Evolutionary conservation across 1,140 invertebrate species (phyloP), one percentile per base, ranked within the genome.

Genomic region (Tetramorium alpestre): DNA sequence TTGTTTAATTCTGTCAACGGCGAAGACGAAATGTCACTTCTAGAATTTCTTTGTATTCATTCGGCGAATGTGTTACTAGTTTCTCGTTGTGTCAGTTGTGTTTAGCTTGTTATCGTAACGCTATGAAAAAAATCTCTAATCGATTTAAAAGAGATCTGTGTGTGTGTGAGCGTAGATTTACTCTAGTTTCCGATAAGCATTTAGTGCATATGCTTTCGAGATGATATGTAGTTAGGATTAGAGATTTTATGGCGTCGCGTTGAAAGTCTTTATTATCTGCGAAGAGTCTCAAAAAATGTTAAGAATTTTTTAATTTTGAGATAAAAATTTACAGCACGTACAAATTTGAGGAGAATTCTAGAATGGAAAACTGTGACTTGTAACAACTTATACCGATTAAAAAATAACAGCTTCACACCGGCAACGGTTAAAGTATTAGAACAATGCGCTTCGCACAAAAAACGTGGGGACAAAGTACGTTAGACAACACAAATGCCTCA

Each of bases 1-100:
- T 6, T 69, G 56, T 22, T 54, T 7, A 25, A 70, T 81, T 81
- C 33, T 56, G 62, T 54, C 47, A 64, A 78, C 58, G 13, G 13
- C 8, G 13, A 33, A 22, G 0, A 18, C 8, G 54, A 49, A 75
- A 84, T 72, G 47, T 73, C 22, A 33, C 11, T 60, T 11, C 7
- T 47, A 25, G 13, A 67, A 60, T 73, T 73, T 58, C n/a, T 25
- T 84, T 16, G 38, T 49, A 56, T 25, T 67, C 51, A 38, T 56
- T 58, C 18, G 49, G 13, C 38, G 16, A 72, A 8, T 38, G 10
- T 47, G 25, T 3, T 10, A 44, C n/a, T 60, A 13, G 60, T 58
- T 25, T 7, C 28, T 18, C 7, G 33, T 33, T 25, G 18, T 62
- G 16, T 62, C 38, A 44, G 47, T n/a, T n/a, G n/a, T n/a, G n/a